A percentile compares a stretch with the other conserved stretches of the same genome.
These are phyloP conservation scores for Leptocoma aspasia DNA, from an alignment of 2,113 vertebrate species.

Conservation along the genomic window DNA sequence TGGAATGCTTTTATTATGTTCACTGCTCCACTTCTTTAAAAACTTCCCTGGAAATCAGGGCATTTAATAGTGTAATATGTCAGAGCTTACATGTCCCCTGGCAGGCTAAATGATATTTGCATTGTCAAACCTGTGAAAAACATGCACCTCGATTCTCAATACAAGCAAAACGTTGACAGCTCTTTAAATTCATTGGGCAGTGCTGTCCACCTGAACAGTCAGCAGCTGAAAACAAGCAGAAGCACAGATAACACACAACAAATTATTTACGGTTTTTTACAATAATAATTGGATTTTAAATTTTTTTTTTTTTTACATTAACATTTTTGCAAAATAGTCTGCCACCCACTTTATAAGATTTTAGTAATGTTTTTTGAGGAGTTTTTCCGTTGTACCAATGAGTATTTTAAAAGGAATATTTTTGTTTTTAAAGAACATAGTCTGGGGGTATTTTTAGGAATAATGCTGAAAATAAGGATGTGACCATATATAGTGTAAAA, in stretches of 20 bases:
- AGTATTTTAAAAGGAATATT: background rate
- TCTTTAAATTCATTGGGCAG: background rate
- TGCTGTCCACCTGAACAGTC: background rate
- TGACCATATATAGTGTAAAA: accelerated
- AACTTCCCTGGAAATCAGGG: background rate
- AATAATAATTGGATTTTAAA: background rate
- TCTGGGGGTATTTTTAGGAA: background rate
- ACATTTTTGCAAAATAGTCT: background rate
- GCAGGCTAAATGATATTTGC: background rate
- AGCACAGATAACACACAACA: background rate
- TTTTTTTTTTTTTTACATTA: background rate
- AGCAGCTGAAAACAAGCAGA: background rate
- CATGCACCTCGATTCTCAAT: background rate
- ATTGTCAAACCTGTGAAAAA: background rate
- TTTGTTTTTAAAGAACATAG: background rate
- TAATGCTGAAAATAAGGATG: background rate
- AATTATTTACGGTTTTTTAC: background rate
- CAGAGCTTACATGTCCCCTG: background rate
- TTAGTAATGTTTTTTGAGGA: background rate
- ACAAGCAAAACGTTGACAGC: background rate
- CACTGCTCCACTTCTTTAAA: background rate
- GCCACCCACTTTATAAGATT: background rate
- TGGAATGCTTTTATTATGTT: background rate
- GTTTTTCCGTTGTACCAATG: background rate
- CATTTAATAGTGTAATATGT: background rate